phyloP scores from a whole-genome alignment of 2,888 invertebrate species.

The Luffia ferchaultella region DNA sequence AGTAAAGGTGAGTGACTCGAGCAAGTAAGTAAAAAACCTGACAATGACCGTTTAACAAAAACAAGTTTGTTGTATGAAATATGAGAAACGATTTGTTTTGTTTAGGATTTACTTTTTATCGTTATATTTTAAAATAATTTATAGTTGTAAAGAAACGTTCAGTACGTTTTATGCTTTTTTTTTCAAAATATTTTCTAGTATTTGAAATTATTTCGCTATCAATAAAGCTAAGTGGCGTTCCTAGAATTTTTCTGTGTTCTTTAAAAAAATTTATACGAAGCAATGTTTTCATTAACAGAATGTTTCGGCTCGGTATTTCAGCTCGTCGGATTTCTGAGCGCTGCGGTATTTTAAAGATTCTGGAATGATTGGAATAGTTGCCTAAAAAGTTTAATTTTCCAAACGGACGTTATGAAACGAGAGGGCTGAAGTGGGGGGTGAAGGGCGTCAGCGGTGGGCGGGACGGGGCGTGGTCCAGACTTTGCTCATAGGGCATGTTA shows the following conservation, averaged over 20 bases:
- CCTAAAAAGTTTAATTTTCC: background rate
- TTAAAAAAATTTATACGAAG: background rate
- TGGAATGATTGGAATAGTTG: conserved; percentile 33
- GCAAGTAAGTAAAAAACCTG: background rate
- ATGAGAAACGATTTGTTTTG: background rate
- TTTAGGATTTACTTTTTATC: no score
- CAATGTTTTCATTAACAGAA: background rate
- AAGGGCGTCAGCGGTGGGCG: conserved; percentile 37
- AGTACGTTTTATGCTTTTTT: no score
- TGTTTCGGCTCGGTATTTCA: background rate
- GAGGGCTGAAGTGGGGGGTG: conserved; percentile 20
- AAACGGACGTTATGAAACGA: background rate
- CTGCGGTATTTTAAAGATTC: conserved; percentile 38
- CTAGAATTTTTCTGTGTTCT: background rate
- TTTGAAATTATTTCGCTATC: no score
- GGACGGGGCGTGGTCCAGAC: conserved; percentile 26
- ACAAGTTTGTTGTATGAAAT: background rate
- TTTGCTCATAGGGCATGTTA: conserved; percentile 22
- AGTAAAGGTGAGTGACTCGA: background rate
- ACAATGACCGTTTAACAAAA: background rate
- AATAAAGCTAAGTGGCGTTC: no score
- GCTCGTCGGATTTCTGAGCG: conserved; percentile 30
- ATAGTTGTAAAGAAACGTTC: no score
- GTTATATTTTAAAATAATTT: no score
- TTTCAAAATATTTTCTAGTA: no score